Evolutionary conservation across 2,113 vertebrate species (phyloP), one percentile per base, ranked within the genome.

Genomic region (Clarias batrachus): DNA sequence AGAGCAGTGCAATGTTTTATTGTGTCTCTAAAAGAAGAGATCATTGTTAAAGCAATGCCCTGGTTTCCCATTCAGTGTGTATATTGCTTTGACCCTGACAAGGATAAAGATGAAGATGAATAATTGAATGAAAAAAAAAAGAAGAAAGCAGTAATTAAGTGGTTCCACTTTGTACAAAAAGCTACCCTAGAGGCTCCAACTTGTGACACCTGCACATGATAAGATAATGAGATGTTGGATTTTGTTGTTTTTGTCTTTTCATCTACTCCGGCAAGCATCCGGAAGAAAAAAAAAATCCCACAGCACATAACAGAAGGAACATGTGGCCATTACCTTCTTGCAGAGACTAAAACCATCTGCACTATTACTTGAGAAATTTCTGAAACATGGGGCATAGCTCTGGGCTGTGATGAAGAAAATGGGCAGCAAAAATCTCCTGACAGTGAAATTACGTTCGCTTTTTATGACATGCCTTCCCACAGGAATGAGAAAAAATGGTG

Each of bases 391-490:
- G 11, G 9, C 83, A 78, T 76, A 79, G 81, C 48, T 41, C 66
- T 83, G 65, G 82, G 71, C 77, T 82, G 59, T 77, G 63, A 62
- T 68, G 78, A 37, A 68, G 80, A 77, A 84, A 82, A 89, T 76
- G 62, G 71, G 81, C 59, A 81, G 85, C 77, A 87, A 85, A 83
- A 81, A 78, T 78, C 81, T 88, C 63, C 62, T 73, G 85, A 90
- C 70, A 76, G 82, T 85, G 68, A 89, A 89, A 91, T 88, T 71
- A 85, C 57, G 57, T 79, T 57, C 3, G 33, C 78, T 80, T 88
- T 88, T 87, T 87, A 88, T 85, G 73, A 81, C 85, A 79, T 56
- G 41, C 82, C 84, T 66, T 56, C 65, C 83, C 78, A 77, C 82
- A 73, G 74, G 65, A 85, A 76, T 85, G 57, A 68, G 62, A 88